These are phyloP conservation scores for Hemicentrotus pulcherrimus DNA, from an alignment of 35 echinoderm and acorn worm species.

Conservation along the genomic window DNA sequence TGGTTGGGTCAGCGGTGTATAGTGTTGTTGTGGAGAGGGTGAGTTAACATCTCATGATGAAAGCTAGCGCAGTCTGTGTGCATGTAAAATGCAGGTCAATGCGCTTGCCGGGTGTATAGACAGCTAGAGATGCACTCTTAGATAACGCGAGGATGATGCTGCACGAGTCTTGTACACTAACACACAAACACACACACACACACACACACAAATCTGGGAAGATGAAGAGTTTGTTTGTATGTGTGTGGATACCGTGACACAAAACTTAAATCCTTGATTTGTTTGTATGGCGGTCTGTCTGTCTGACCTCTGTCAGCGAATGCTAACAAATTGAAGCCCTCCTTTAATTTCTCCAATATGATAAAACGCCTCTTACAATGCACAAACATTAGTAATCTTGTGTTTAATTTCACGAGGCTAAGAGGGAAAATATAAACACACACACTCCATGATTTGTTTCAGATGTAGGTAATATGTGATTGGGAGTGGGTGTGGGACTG, in stretches of 20 bases:
- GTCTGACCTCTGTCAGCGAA: not conserved
- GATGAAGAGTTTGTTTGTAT: not conserved
- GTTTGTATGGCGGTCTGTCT: not conserved
- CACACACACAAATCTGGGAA: too few relatives aligned
- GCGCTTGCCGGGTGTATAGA: not conserved
- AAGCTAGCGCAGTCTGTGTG: not conserved
- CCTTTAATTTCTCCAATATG: too few relatives aligned
- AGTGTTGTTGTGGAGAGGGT: not conserved
- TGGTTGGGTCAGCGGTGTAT: not conserved
- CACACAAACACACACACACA: too few relatives aligned
- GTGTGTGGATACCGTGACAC: not conserved
- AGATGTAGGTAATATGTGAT: too few relatives aligned
- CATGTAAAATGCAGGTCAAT: too few relatives aligned
- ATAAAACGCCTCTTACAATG: too few relatives aligned
- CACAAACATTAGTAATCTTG: not conserved
- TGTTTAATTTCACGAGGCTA: not conserved
- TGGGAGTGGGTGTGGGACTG: too few relatives aligned
- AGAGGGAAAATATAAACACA: not conserved
- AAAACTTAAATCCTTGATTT: not conserved
- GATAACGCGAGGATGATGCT: not conserved
- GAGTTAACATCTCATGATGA: constrained; percentile 3
- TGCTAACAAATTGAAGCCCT: not conserved
- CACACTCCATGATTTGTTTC: too few relatives aligned
- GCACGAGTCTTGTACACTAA: too few relatives aligned
- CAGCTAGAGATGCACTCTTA: not conserved